phyloP scores from a whole-genome alignment of 2,888 invertebrate genomes.

The Gisinianus flammeolus region DNA sequence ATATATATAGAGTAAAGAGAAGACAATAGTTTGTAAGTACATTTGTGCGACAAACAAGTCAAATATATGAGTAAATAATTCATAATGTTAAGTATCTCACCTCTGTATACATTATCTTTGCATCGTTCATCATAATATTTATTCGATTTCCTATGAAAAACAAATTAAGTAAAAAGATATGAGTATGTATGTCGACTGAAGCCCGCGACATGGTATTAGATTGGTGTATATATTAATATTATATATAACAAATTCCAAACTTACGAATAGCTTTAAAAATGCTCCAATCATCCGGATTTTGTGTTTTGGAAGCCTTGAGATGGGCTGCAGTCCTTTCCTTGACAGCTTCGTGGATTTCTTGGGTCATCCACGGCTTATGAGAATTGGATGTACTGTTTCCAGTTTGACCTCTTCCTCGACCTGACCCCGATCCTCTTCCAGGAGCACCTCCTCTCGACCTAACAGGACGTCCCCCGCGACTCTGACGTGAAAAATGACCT shows the following conservation, averaged over 20 bases:
- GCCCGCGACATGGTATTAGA: too few relatives aligned
- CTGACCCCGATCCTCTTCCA: background rate
- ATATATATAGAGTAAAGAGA: background rate
- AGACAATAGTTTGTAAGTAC: background rate
- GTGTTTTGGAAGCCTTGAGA: background rate
- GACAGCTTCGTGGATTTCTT: constrained; percentile 1
- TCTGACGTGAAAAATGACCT: too few relatives aligned
- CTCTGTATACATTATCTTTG: background rate
- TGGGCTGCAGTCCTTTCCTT: constrained; percentile 17
- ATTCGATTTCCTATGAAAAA: too few relatives aligned
- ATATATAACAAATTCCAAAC: too few relatives aligned
- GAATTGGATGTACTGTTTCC: background rate
- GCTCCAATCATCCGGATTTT: constrained; percentile 26
- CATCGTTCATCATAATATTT: constrained; percentile 21
- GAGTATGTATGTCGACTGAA: too few relatives aligned
- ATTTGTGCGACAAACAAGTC: background rate
- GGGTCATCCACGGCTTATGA: constrained; percentile 27
- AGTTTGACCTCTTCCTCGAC: background rate
- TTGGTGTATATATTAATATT: too few relatives aligned
- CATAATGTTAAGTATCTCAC: background rate
- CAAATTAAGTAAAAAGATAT: too few relatives aligned
- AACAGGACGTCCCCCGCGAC: background rate
- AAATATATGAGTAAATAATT: background rate
- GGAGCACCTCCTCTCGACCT: background rate
- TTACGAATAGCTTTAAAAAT: constrained; percentile 17